Evolutionary conservation across 2,113 vertebrate species (phyloP).

Genomic region (Acrocephalus arundinaceus): DNA sequence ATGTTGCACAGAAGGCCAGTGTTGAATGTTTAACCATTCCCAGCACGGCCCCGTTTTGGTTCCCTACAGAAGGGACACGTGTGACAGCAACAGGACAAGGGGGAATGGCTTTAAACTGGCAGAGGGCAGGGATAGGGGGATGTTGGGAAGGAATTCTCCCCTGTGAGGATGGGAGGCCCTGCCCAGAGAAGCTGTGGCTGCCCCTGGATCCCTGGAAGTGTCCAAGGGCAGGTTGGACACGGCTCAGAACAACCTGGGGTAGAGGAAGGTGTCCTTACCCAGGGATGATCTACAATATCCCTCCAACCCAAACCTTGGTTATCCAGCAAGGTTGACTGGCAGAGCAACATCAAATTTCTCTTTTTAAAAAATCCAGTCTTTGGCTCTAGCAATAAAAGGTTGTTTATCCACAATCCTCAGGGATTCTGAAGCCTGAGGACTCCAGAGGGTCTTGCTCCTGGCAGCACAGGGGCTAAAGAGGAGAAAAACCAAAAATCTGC

Average conservation of each 20-base stretch:
- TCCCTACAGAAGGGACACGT: background rate
- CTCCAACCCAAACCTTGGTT: background rate
- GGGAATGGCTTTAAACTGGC: background rate
- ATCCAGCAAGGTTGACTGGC: background rate
- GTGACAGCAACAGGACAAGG: background rate
- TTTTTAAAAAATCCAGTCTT: background rate
- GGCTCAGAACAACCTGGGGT: background rate
- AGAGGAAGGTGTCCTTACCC: background rate
- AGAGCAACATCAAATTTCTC: background rate
- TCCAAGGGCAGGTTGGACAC: fast-evolving
- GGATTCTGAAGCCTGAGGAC: background rate
- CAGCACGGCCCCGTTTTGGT: background rate
- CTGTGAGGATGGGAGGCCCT: background rate
- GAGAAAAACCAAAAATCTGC: background rate
- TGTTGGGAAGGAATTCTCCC: background rate
- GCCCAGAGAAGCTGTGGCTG: background rate
- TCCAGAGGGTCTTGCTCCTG: background rate
- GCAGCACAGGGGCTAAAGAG: background rate
- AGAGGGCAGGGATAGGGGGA: background rate
- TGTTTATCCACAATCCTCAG: background rate
- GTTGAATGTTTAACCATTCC: background rate
- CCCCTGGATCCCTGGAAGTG: background rate
- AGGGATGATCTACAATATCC: background rate
- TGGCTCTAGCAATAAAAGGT: background rate
- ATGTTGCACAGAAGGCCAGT: background rate